Conservation (phyloP, 2,113 vertebrate genomes). For the Caranx ignobilis region DNA sequence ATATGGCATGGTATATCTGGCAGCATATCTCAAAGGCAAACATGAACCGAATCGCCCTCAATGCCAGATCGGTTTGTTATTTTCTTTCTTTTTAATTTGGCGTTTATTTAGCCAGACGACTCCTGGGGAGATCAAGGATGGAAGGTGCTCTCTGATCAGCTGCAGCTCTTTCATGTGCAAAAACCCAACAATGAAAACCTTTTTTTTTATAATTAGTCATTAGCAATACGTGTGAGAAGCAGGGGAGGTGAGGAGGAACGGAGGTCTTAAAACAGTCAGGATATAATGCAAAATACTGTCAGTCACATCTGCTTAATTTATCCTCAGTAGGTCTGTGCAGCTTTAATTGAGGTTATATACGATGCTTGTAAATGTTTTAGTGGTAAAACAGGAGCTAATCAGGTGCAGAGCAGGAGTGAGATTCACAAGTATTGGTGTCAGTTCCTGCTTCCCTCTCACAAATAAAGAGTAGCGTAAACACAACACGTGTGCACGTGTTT, state of each 20-base stretch:
- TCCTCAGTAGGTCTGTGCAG: not conserved
- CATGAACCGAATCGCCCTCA: not conserved
- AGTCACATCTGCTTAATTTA: not conserved
- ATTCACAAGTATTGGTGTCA: not conserved
- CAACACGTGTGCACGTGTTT: not conserved
- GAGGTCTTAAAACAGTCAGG: not conserved
- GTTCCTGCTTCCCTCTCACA: not conserved
- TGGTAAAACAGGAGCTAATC: not conserved
- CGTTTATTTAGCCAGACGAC: no score
- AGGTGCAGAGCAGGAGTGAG: not conserved
- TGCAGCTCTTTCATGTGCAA: not conserved
- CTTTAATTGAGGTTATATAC: not conserved
- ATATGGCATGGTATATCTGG: not conserved
- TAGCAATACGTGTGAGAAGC: not conserved
- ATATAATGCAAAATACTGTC: not conserved
- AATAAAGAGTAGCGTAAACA: conserved; percentile 1
- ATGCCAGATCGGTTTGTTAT: not conserved
- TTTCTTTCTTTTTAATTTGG: not conserved
- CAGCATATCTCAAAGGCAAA: not conserved
- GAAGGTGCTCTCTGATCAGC: not conserved
- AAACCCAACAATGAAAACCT: not conserved
- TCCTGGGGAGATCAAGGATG: not conserved
- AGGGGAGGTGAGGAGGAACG: not conserved
- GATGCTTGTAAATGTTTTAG: conserved; percentile 18
- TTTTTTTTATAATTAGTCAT: conserved; percentile 1